phyloP scores from a whole-genome alignment of 2,797 vertebrate species.

The Pseudochaenichthys georgianus region DNA sequence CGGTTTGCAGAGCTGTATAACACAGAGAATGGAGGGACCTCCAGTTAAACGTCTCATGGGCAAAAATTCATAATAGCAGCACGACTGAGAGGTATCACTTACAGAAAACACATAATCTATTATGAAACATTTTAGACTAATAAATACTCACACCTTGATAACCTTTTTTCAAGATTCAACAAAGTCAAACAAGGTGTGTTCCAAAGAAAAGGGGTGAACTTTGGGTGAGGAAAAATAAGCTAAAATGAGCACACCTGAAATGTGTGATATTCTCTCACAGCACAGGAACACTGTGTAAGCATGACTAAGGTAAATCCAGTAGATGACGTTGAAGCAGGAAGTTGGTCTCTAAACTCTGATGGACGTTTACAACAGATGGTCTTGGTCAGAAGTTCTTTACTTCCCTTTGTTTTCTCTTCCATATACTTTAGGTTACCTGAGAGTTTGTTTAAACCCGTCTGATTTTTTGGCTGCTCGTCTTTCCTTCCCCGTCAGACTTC shows the following conservation, averaged over 20 bases:
- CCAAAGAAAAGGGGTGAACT: too few relatives aligned
- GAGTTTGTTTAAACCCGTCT: too few relatives aligned
- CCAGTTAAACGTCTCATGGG: slow-evolving; percentile 43
- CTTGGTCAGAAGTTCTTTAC: neutral
- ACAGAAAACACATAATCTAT: slow-evolving; percentile 31
- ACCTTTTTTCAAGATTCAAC: neutral
- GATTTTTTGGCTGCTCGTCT: neutral
- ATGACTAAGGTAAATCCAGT: neutral
- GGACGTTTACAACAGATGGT: neutral
- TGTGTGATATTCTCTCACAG: neutral
- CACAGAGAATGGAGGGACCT: slow-evolving; percentile 38
- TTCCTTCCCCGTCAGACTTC: neutral
- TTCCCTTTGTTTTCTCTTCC: neutral
- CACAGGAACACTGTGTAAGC: neutral
- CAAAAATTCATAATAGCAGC: slow-evolving; percentile 25
- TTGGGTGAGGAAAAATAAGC: neutral
- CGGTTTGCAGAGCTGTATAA: neutral
- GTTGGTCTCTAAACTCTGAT: neutral
- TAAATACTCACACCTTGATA: neutral
- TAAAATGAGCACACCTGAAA: neutral
- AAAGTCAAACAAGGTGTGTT: slow-evolving; percentile 1
- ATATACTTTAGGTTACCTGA: neutral
- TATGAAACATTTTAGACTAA: slow-evolving; percentile 25
- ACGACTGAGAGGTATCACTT: slow-evolving; percentile 19
- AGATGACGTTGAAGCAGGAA: neutral